A percentile compares a stretch with the other conserved stretches of the same genome.
phyloP scores from a whole-genome alignment of 2,888 invertebrate species.

The Drosophila putrida region DNA sequence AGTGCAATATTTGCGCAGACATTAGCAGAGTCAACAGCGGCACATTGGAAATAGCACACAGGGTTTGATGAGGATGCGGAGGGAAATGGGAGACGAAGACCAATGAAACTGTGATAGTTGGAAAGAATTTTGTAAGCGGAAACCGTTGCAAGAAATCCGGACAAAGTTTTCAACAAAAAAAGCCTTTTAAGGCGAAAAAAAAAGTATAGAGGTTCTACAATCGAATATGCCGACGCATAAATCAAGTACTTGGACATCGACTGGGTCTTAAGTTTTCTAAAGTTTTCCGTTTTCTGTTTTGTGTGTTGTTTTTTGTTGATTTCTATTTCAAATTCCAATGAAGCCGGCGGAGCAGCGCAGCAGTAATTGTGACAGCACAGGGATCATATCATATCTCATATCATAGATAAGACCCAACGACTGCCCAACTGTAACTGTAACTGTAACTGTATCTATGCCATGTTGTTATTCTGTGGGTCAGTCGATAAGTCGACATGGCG shows the following conservation, averaged over 20 bases:
- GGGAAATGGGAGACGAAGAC: background rate
- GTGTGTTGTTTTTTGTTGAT: slow-evolving; percentile 12
- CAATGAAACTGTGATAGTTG: slow-evolving; percentile 1
- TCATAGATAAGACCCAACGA: slow-evolving; percentile 21
- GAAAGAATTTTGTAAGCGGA: slow-evolving; percentile 54
- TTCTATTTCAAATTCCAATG: slow-evolving; percentile 46
- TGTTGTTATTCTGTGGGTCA: slow-evolving; percentile 34
- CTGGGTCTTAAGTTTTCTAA: slow-evolving; percentile 47
- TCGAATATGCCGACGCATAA: slow-evolving; percentile 61
- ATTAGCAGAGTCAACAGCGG: slow-evolving; percentile 73
- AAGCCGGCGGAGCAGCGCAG: slow-evolving; percentile 14
- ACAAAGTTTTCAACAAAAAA: slow-evolving; percentile 63
- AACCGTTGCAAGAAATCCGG: slow-evolving; percentile 63
- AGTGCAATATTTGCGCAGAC: slow-evolving; percentile 74
- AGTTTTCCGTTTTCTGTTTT: slow-evolving; percentile 15
- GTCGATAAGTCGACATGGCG: slow-evolving; percentile 44
- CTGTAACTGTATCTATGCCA: slow-evolving; percentile 17
- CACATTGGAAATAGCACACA: slow-evolving; percentile 52
- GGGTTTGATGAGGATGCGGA: background rate
- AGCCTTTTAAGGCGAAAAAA: slow-evolving; percentile 60
- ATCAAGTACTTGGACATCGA: slow-evolving; percentile 59
- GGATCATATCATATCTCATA: slow-evolving; percentile 58
- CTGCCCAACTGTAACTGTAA: slow-evolving; percentile 27
- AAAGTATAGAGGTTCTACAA: slow-evolving; percentile 33
- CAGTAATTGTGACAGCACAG: slow-evolving; percentile 38